Evolutionary conservation across 2,113 vertebrate genomes (phyloP).

Genomic region (Xiphias gladius): DNA sequence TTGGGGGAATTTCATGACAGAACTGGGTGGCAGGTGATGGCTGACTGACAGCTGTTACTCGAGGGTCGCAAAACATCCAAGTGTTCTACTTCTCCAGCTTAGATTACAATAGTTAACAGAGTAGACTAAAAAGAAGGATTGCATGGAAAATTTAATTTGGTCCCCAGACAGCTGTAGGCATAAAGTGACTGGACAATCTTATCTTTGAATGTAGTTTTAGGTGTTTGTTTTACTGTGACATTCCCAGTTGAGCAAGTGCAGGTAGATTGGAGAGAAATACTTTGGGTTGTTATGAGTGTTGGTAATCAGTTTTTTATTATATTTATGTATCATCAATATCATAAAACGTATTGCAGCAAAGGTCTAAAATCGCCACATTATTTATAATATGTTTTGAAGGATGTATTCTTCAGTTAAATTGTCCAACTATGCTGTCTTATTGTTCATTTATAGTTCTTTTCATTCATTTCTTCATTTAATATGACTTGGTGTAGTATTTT

Average conservation of each 20-base stretch:
- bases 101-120: slow-evolving; percentile 26
- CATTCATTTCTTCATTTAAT: not conserved
- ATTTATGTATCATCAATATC: not conserved
- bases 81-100: slow-evolving; percentile 59
- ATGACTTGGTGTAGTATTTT: not conserved
- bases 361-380: not conserved
- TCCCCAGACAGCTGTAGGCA: slow-evolving; percentile 47
- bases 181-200: slow-evolving; percentile 45
- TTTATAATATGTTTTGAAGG: not conserved
- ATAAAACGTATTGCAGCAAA: not conserved
- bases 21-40: slow-evolving; percentile 76
- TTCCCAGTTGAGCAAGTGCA: slow-evolving; percentile 20
- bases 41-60: slow-evolving; percentile 69
- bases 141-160: slow-evolving; percentile 40
- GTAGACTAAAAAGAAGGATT: slow-evolving; percentile 29
- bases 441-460: no score
- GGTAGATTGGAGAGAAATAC: not conserved
- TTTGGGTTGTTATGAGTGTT: not conserved
- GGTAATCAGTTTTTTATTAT: not conserved
- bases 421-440: no score
- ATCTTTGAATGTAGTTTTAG: slow-evolving; percentile 32
- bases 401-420: no score
- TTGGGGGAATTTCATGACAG: slow-evolving; percentile 61
- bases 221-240: slow-evolving; percentile 11
- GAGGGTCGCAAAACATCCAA: slow-evolving; percentile 46